Evolutionary conservation across 2,797 vertebrate genomes (phyloP), one percentile per base, ranked within the genome.

Genomic region (Sebastes itinus): DNA sequence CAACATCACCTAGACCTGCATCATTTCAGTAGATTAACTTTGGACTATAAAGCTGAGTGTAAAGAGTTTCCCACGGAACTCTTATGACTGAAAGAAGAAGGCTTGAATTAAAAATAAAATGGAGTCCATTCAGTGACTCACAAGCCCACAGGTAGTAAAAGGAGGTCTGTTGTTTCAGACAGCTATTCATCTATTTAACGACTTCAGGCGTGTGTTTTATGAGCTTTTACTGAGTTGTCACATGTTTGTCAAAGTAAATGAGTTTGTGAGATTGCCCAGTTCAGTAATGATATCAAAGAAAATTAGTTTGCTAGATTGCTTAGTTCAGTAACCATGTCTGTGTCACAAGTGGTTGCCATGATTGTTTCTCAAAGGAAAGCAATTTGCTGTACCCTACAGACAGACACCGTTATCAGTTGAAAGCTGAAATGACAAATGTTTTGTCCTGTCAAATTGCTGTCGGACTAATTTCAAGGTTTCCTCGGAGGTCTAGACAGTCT

Each of bases 361-460:
- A 78, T 82, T 83, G 72, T 78, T 88, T 72, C 68, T 88, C 67
- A 56, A 73, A 82, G 23, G 56, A 70, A 90, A 84, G 78, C 61
- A 82, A 80, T 88, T 85, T 87, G 62, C 73, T 65, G 46, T 14
- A 32, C 10, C 49, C 55, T 20, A 27, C 80, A 64, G 59, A 7
- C 27, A 20, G 64, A 35, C 55, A 1, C 25, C 3, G 75, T 63
- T 78, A 64, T 84, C 61, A 55, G 77, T n/a, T 13, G 8, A 20
- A 35, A 62, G 65, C 56, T 68, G 42, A 72, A 76, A 42, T 77
- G 59, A 86, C 25, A 25, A 62, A 76, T 71, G 68, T 75, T 65
- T 68, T 60, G 42, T 76, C 25, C 42, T 22, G 69, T 68, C 72
- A 61, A 25, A 46, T 23, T 55, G 54, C 74, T 65, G 59, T 79